These are phyloP conservation scores for Balanococcus diminutus DNA, from an alignment of 2,888 invertebrate species.

Conservation along the genomic window DNA sequence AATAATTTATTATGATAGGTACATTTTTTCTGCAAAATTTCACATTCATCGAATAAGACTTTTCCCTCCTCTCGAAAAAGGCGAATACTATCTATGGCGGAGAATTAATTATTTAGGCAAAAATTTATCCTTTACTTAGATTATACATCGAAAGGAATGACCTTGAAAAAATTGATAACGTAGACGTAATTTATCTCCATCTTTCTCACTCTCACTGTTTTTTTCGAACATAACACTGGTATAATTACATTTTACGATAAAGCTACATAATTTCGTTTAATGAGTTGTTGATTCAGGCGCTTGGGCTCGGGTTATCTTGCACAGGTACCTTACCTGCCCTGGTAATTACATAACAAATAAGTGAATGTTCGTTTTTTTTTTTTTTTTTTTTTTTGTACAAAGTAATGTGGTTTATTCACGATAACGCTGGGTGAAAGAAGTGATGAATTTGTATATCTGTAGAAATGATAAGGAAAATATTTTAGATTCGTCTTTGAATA, in stretches of 20 bases:
- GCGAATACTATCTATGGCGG: too few species aligned
- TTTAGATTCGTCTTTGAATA: too few species aligned
- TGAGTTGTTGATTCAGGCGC: not conserved
- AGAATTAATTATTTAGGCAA: not conserved
- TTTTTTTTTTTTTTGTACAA: too few species aligned
- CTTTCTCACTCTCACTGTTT: not conserved
- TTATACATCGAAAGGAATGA: not conserved
- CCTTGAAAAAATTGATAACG: constrained; percentile 6
- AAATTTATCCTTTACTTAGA: not conserved
- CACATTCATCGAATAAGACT: too few species aligned
- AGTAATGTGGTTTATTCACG: too few species aligned
- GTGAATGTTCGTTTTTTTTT: not conserved
- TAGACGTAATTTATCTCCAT: not conserved
- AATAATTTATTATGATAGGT: too few species aligned
- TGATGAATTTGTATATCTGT: too few species aligned
- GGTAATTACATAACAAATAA: too few species aligned
- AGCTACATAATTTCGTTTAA: not conserved
- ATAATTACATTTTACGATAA: not conserved
- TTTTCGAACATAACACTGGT: not conserved
- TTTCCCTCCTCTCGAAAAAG: too few species aligned
- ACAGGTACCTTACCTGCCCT: not conserved
- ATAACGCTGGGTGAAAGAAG: too few species aligned
- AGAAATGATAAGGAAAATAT: too few species aligned
- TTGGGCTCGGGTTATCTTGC: not conserved
- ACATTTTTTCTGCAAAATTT: too few species aligned